Evolutionary conservation across 1,140 invertebrate genomes (phyloP), one percentile per base, ranked within the genome.

Genomic region (Arctopsyche grandis): DNA sequence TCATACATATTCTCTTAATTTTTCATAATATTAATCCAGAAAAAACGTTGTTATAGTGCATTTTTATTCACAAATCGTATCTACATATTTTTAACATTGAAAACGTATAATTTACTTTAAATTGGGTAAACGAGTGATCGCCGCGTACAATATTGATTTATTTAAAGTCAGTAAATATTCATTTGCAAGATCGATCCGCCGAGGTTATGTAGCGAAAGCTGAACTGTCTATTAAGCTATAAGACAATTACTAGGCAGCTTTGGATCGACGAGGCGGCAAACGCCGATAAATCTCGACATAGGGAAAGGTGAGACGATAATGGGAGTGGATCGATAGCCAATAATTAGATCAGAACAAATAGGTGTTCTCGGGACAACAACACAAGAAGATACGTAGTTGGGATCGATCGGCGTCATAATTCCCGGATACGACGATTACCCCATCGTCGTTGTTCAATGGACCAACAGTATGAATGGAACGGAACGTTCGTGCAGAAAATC

Each of bases 321-420:
- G 9, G 63, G 63, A 21, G 21, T 66, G 21, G 63, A 66, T 66
- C 63, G 63, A 26, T 29, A 14, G 63, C 63, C 63, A 10, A 66
- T 66, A 66, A 66, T 66, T 66, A 66, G 63, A 66, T 66, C 24
- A 22, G 63, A 66, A 52, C 48, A 52, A 52, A 52, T 52, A 52
- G 48, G 12, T 16, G 48, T 16, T 52, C 48, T 52, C 4, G 48
- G n/a, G n/a, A n/a, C n/a, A n/a, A 38, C 10, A 14, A 52, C 16
- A 52, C 16, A 52, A 16, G 10, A 52, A 52, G 48, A 52, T 14
- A n/a, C n/a, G n/a, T n/a, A 52, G 16, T 52, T 52, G 16, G 12
- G 12, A 52, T 12, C 48, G 48, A 52, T 52, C 10, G 48, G 48
- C 48, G 48, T 52, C 48, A 52, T 52, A 52, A 52, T 52, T 52